These are phyloP conservation scores for Drosophila seguyi DNA, from an alignment of 1,140 invertebrate species.

Conservation along the genomic window DNA sequence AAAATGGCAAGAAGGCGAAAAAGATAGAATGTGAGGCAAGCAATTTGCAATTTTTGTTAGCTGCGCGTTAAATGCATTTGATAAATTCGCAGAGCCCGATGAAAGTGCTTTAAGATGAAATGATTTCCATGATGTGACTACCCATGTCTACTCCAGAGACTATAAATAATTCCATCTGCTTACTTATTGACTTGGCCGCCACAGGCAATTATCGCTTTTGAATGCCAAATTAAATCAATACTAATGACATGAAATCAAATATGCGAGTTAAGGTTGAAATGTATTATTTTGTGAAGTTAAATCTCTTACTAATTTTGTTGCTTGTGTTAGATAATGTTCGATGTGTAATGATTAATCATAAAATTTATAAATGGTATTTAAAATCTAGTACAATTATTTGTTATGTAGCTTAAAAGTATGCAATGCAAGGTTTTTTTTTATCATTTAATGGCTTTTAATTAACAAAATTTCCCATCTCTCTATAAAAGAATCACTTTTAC, in stretches of 20 bases:
- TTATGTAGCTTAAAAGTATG: not conserved
- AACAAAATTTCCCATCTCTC: too few relatives aligned
- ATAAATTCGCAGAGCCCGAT: conserved; percentile 33
- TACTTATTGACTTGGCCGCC: conserved; percentile 10
- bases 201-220: conserved; percentile 4
- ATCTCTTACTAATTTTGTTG: too few relatives aligned
- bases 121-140: conserved; percentile 15
- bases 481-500: too few relatives aligned
- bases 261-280: not conserved
- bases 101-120: conserved; percentile 22
- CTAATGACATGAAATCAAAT: not conserved
- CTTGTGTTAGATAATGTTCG: not conserved
- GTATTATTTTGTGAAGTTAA: not conserved
- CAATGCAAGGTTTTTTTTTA: not conserved
- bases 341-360: not conserved
- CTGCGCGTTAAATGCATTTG: conserved; percentile 49
- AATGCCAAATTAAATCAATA: conserved; percentile 4
- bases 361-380: not conserved
- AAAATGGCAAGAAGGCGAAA: conserved; percentile 37
- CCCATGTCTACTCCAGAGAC: not conserved
- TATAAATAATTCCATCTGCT: not conserved
- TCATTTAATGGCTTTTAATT: not conserved
- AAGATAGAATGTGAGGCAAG: conserved; percentile 51
- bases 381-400: not conserved
- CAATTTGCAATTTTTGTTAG: conserved; percentile 59